Conservation (phyloP, 2,797 vertebrate species). For the Melanogrammus aeglefinus region DNA sequence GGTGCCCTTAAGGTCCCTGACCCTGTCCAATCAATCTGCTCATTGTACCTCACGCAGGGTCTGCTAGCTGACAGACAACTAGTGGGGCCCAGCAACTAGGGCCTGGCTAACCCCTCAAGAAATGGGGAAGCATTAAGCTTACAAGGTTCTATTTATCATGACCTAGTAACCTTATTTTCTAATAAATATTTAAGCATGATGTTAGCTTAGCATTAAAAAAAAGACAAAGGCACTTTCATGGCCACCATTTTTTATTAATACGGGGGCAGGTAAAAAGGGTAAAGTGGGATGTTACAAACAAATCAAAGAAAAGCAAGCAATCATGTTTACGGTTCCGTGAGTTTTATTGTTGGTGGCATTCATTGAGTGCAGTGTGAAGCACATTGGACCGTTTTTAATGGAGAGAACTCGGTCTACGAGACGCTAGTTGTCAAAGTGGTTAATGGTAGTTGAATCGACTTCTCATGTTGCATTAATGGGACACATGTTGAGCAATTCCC, state of each 20-base stretch:
- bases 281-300: background rate
- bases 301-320: background rate
- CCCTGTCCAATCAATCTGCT: conserved; percentile 8
- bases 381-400: background rate
- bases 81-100: background rate
- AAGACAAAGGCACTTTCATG: background rate
- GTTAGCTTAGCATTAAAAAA: background rate
- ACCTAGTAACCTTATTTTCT: background rate
- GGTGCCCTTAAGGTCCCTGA: conserved; percentile 18
- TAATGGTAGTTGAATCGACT: too few species aligned
- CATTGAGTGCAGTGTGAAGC: background rate
- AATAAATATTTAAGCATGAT: background rate
- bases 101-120: background rate
- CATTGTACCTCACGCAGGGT: background rate
- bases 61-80: background rate
- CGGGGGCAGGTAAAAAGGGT: background rate
- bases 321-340: background rate
- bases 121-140: background rate
- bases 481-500: too few species aligned
- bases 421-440: too few species aligned
- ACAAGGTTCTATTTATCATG: background rate
- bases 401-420: background rate
- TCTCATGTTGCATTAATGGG: too few species aligned
- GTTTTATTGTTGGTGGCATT: background rate
- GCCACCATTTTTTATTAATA: background rate